Evolutionary conservation across 2,113 vertebrate genomes (phyloP).

Genomic region (Cheilinus undulatus): DNA sequence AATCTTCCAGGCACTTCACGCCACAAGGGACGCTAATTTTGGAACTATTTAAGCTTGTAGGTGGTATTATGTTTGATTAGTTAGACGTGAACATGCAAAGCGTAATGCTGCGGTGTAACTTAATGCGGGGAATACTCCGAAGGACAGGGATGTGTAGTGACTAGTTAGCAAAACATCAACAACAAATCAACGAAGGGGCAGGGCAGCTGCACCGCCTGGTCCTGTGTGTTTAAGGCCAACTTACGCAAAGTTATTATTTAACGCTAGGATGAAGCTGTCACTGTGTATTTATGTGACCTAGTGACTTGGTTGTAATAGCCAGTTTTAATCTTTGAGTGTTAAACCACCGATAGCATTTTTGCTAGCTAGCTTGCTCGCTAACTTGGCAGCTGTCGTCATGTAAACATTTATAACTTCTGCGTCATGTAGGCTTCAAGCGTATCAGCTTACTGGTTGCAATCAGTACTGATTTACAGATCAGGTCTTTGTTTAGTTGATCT

Average conservation of each 20-base stretch:
- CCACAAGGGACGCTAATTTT: neutral
- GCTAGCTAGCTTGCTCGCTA: slow-evolving; percentile 6
- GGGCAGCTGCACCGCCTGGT: slow-evolving; percentile 50
- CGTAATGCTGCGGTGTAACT: neutral
- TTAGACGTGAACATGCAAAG: neutral
- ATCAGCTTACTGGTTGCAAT: slow-evolving; percentile 12
- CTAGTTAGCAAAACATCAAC: slow-evolving; percentile 56
- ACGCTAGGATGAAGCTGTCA: neutral
- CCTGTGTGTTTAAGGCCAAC: neutral
- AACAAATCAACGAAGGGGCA: slow-evolving; percentile 49
- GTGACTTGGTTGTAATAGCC: neutral
- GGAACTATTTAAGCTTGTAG: neutral
- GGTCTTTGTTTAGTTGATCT: slow-evolving; percentile 2
- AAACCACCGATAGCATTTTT: neutral
- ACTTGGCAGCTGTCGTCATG: neutral
- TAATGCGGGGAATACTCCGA: neutral
- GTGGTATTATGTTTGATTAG: neutral
- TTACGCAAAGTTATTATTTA: neutral
- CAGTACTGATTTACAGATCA: slow-evolving; percentile 12
- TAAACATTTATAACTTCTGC: slow-evolving; percentile 4
- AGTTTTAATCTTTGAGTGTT: neutral
- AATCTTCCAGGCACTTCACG: neutral
- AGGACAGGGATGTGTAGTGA: neutral
- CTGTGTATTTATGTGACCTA: neutral
- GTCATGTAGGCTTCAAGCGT: slow-evolving; percentile 6